A percentile compares a stretch with the other conserved stretches of the same genome.
Evolutionary conservation across 2,113 vertebrate species (phyloP).

Genomic region (Triplophysa rosa): DNA sequence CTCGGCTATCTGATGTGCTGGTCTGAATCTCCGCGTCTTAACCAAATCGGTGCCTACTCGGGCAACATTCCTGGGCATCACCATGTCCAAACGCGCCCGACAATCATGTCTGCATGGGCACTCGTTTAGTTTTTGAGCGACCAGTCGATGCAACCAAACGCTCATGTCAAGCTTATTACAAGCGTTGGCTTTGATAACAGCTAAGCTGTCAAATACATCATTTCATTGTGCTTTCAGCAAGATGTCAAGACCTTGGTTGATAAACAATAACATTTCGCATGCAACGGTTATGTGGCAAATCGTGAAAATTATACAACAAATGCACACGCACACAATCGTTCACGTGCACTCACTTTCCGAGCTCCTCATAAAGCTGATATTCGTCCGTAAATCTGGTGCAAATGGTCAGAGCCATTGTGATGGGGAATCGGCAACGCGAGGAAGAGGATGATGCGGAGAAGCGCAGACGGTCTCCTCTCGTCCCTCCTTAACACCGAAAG

Average conservation of each 20-base stretch:
- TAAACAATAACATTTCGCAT: background rate
- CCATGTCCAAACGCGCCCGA: background rate
- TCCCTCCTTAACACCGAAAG: conserved; percentile 18
- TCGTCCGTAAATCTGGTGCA: conserved; percentile 97
- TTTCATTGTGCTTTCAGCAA: background rate
- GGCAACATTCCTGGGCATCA: conserved; percentile 10
- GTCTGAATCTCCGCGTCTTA: background rate
- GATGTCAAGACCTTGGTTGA: background rate
- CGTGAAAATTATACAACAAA: conserved; percentile 41
- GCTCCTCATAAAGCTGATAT: conserved; percentile 98
- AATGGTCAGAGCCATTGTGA: conserved; percentile 87
- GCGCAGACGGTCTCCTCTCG: conserved; percentile 33
- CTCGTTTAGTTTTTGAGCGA: background rate
- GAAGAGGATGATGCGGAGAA: conserved; percentile 35
- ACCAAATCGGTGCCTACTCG: background rate
- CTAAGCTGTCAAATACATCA: conserved; percentile 21
- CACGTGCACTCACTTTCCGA: conserved; percentile 88
- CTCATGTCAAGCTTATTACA: conserved; percentile 24
- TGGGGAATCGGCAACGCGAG: conserved; percentile 40
- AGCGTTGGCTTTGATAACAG: conserved; percentile 13
- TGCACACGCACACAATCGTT: conserved; percentile 59
- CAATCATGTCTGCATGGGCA: background rate
- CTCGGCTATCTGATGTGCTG: background rate
- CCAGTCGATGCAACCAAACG: background rate
- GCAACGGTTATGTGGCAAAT: background rate